Base-by-base conservation (phyloP, 1,140 invertebrate species). In the Drosophila prosaltans region DNA sequence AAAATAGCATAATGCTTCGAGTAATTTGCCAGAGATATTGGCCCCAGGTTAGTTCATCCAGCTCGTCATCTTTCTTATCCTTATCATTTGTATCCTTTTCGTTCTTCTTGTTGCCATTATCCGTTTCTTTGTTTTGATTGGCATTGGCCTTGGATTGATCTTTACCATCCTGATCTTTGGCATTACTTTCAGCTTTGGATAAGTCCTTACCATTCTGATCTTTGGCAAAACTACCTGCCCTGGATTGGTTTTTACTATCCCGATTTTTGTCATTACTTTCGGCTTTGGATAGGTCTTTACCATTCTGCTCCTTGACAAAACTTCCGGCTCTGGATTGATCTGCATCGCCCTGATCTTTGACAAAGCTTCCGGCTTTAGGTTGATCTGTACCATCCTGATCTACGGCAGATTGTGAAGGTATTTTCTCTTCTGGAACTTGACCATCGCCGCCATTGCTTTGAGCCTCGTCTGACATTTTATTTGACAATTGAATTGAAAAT, bases 1-100 rank as follows among this genome's bases (percentile, higher is more conserved):
- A 2, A 21, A 77, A 73, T 7, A 74, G 1, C 1, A 66, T 3
- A 21, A 73, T 5, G 7, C 62, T 40, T 1, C 74, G 65, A 5
- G 41, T 5, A 3, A 77, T 36, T 21, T 48, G 26, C 32, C 9
- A 4, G 24, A 0, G 21, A 30, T 28, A 36, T 10, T 51, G 8
- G 2, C 4, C 0, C 28, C 10, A 51, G 0, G 6, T 11, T 6
- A 28, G 9, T 2, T 2, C 1, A 8, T 11, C 40, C 7, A 30
- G 0, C 2, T 30, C 28, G 0, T 58, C 36, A 9, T 55, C 21
- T 1, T 66, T 39, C 26, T 32, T 24, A n/a, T 54, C 9, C 7
- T 40, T 26, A 6, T 36, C 36, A 3, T 43, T 16, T 10, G 57
- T 60, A 7, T 36, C 45, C 3, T 36, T 7, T 26, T n/a, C 3